Evolutionary conservation across 2,888 invertebrate genomes (phyloP).

Genomic region (Torymus auratus): DNA sequence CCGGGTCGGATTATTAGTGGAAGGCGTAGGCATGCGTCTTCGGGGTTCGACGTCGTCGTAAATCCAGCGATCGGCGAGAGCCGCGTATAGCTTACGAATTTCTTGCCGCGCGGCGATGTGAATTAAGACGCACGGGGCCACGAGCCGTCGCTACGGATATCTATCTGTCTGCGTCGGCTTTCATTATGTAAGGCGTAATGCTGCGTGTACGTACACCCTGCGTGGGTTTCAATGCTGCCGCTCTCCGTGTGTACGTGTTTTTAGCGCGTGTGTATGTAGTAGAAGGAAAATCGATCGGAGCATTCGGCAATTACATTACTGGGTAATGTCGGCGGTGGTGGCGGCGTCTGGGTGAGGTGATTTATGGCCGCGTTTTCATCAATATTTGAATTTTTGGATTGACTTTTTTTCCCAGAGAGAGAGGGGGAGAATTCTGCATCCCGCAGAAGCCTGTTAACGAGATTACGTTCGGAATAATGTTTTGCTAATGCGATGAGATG

Average conservation of each 20-base stretch:
- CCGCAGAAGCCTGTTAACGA: constrained; percentile 4
- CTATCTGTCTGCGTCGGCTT: constrained; percentile 49
- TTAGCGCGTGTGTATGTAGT: constrained; percentile 8
- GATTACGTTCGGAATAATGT: constrained; percentile 14
- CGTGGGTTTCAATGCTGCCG: not conserved
- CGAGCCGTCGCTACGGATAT: not conserved
- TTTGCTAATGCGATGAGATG: constrained; percentile 11
- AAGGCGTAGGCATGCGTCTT: constrained; percentile 8
- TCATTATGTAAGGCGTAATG: constrained; percentile 49
- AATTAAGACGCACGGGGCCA: constrained; percentile 55
- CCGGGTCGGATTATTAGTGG: constrained; percentile 4
- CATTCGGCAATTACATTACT: constrained; percentile 57
- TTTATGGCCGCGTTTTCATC: constrained; percentile 32
- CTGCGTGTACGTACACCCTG: not conserved
- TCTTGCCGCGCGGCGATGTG: constrained; percentile 60
- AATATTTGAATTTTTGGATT: constrained; percentile 51
- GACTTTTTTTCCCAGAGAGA: constrained; percentile 2
- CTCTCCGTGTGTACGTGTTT: constrained; percentile 19
- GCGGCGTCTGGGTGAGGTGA: constrained; percentile 2
- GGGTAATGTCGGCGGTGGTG: constrained; percentile 1
- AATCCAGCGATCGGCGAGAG: constrained; percentile 61
- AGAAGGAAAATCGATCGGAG: constrained; percentile 52
- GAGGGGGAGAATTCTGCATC: not conserved
- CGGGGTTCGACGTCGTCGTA: constrained; percentile 41
- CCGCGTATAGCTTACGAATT: constrained; percentile 60